phyloP scores from a whole-genome alignment of 2,888 invertebrate genomes.

The Thymelicus lineola region DNA sequence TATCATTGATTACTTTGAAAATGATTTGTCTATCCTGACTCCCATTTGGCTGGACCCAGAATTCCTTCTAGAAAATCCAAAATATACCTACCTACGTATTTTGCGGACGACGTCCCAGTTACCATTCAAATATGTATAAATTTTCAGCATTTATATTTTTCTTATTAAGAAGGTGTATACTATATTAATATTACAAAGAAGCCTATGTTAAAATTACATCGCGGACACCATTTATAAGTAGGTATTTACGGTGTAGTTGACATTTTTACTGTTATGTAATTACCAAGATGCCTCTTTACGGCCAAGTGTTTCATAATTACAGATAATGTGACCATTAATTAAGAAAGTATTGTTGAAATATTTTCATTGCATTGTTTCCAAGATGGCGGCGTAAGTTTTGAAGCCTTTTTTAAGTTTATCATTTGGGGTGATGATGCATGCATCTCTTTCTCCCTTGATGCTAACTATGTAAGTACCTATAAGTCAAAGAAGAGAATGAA shows the following conservation, averaged over 20 bases:
- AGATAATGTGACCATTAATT: constrained; percentile 35
- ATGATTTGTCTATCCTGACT: no score
- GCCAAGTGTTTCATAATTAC: constrained; percentile 30
- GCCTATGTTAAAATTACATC: constrained; percentile 17
- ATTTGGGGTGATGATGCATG: background rate
- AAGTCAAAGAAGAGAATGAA: no score
- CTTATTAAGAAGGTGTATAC: no score
- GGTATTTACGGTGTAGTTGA: constrained; percentile 20
- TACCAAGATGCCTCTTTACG: constrained; percentile 30
- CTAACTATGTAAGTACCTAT: no score
- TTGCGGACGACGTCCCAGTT: no score
- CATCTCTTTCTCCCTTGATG: no score
- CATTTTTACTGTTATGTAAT: constrained; percentile 34
- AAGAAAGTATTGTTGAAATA: constrained; percentile 27
- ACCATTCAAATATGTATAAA: no score
- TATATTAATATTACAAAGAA: background rate
- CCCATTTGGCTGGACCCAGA: no score
- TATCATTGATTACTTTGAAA: no score
- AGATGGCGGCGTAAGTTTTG: background rate
- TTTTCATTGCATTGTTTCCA: constrained; percentile 17
- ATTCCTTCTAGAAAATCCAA: no score
- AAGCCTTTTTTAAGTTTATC: background rate
- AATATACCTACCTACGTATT: no score
- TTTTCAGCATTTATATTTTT: no score
- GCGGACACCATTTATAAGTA: constrained; percentile 1